Conservation (phyloP, 2,797 vertebrate species). For the Pelochelys cantorii region DNA sequence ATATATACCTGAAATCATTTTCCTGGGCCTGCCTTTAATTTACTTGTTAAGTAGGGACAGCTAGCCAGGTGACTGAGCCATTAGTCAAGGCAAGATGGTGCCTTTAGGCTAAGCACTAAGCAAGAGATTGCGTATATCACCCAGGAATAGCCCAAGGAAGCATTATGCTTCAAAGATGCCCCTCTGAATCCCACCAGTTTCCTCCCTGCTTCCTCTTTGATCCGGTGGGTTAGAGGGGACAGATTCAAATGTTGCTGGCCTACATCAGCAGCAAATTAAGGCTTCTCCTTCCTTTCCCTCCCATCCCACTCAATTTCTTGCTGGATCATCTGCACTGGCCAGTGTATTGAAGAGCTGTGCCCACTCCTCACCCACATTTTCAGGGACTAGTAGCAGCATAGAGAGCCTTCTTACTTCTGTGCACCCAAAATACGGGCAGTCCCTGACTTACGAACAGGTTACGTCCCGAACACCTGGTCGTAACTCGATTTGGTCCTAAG, state of each 20-base stretch:
- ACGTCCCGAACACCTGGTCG: too few relatives aligned
- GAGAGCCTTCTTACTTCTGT: not conserved
- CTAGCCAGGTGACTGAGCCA: not conserved
- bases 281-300: not conserved
- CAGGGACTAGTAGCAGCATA: not conserved
- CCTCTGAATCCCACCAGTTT: not conserved
- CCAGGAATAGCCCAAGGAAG: not conserved
- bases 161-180: not conserved
- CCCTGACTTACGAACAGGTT: too few relatives aligned
- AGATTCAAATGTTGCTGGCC: not conserved
- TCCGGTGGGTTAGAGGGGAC: not conserved
- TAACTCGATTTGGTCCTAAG: too few relatives aligned
- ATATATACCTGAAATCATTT: conserved; percentile 20
- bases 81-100: not conserved
- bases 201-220: not conserved
- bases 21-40: not conserved
- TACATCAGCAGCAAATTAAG: not conserved
- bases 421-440: not conserved
- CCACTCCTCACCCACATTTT: not conserved
- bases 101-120: not conserved
- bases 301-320: not conserved
- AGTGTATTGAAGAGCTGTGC: not conserved
- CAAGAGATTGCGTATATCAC: not conserved
- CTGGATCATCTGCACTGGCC: not conserved
- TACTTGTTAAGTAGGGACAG: conserved; percentile 10